Percentiles rank a stretch among this genome's conserved stretches.
Evolutionary conservation across 2,888 invertebrate species (phyloP).

Genomic region (Synergus itoensis): DNA sequence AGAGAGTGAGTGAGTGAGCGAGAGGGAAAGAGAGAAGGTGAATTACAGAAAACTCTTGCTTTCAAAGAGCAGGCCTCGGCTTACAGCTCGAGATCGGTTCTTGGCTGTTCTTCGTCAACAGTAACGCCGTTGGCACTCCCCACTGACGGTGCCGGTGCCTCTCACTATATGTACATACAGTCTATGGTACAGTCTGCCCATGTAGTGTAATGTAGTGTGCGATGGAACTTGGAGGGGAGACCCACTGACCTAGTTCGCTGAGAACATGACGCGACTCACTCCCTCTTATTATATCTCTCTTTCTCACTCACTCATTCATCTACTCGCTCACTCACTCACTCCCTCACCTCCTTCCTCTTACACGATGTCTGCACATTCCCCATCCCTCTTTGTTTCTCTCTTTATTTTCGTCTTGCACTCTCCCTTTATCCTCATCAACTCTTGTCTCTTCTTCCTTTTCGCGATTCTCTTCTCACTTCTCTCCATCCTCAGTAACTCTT

Average conservation of each 20-base stretch:
- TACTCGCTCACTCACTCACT: slow-evolving; percentile 1
- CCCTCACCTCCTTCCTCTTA: slow-evolving; percentile 31
- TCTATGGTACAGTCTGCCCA: slow-evolving; percentile 36
- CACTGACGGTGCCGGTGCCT: slow-evolving; percentile 64
- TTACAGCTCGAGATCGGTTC: slow-evolving; percentile 52
- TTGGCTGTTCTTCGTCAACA: slow-evolving; percentile 70
- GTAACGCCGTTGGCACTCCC: slow-evolving; percentile 77
- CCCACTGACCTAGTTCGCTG: slow-evolving; percentile 91
- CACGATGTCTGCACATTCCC: slow-evolving; percentile 33
- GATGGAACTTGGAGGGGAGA: slow-evolving; percentile 69
- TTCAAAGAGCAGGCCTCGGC: slow-evolving; percentile 63
- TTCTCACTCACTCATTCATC: slow-evolving; percentile 42
- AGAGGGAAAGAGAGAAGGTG: slow-evolving; percentile 33
- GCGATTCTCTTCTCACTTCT: not conserved
- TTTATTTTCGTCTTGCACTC: slow-evolving; percentile 30
- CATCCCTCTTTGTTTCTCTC: slow-evolving; percentile 42
- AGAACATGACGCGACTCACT: slow-evolving; percentile 77
- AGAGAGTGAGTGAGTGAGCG: slow-evolving; percentile 2
- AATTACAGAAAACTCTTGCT: slow-evolving; percentile 65
- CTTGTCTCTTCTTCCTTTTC: slow-evolving; percentile 45
- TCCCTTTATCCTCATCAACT: slow-evolving; percentile 26
- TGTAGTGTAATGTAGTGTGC: slow-evolving; percentile 38
- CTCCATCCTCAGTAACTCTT: slow-evolving; percentile 44
- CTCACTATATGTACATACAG: slow-evolving; percentile 56
- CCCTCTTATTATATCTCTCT: slow-evolving; percentile 63